phyloP scores from a whole-genome alignment of 2,113 vertebrate species.

The Phylloscopus whistleri region DNA sequence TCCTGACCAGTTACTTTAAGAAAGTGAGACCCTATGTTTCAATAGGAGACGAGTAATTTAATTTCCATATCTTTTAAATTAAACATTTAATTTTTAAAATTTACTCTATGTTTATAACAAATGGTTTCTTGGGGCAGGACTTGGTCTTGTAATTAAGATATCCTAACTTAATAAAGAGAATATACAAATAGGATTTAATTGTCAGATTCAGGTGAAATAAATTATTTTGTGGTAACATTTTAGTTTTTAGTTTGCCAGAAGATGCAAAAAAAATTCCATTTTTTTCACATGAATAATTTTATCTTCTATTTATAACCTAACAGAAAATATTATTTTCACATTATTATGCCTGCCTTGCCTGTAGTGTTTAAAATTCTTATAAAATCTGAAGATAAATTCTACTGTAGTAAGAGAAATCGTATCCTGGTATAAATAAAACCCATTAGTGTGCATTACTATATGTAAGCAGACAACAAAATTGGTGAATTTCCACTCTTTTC shows the following conservation, averaged over 20 bases:
- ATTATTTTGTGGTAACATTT: neutral
- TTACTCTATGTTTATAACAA: neutral
- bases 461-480: neutral
- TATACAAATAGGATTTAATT: neutral
- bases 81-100: neutral
- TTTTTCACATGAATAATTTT: neutral
- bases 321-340: neutral
- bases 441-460: neutral
- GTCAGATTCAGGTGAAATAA: neutral
- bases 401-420: neutral
- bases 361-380: neutral
- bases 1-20: neutral
- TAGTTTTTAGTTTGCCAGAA: neutral
- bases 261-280: neutral
- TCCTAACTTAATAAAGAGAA: neutral
- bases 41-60: neutral
- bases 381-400: neutral
- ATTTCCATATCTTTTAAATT: neutral
- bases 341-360: neutral
- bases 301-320: neutral
- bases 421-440: neutral
- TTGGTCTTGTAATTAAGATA: neutral
- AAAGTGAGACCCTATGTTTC: neutral
- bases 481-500: neutral
- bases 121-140: fast-evolving